Base-by-base conservation (phyloP, 2,797 vertebrate genomes). In the Falco columbarius region DNA sequence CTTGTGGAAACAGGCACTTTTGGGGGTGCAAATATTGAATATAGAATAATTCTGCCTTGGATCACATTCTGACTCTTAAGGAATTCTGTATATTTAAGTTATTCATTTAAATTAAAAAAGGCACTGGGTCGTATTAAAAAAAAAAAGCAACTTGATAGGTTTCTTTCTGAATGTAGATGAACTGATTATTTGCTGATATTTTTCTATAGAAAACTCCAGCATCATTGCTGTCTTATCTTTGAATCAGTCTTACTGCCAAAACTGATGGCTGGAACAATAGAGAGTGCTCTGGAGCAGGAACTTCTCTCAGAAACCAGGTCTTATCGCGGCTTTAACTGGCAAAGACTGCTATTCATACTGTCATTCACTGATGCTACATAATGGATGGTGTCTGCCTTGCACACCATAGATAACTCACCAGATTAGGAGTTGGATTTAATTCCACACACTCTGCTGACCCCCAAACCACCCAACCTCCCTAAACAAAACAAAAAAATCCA, bases 391-490 rank as follows among this genome's bases (percentile, higher is more conserved):
- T 95, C 96, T 95, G 98, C 97, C 97, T 98, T 98, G 98, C 98
- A 98, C 97, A 97, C 95, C 95, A 96, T 76, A 99, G 99, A 99
- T 99, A 99, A 99, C 97, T 98, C 88, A 66, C 89, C 95, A 90
- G 95, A 97, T 96, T 90, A 74, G 80, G 91, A 89, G 70, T 89
- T 96, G 92, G 90, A 97, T 98, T 98, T 98, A 97, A 94, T 98
- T 97, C 82, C 38, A 75, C 15, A 46, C 47, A 89, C 19, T 89
- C 52, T 86, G 20, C 46, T 91, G 93, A 94, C 68, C 72, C 44
- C 34, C 24, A 82, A 89, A 80, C n/a, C 38, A 52, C n/a, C 18
- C 55, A 85, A 5, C 15, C 20, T 84, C 22, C 66, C 38, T n/a
- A 79, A 86, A 66, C n/a, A 81, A 79, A 92, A 93, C 27, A 86